Percentiles rank a stretch among this genome's conserved stretches.
phyloP scores from a whole-genome alignment of 2,113 vertebrate species.

The Eudorcas thomsonii region DNA sequence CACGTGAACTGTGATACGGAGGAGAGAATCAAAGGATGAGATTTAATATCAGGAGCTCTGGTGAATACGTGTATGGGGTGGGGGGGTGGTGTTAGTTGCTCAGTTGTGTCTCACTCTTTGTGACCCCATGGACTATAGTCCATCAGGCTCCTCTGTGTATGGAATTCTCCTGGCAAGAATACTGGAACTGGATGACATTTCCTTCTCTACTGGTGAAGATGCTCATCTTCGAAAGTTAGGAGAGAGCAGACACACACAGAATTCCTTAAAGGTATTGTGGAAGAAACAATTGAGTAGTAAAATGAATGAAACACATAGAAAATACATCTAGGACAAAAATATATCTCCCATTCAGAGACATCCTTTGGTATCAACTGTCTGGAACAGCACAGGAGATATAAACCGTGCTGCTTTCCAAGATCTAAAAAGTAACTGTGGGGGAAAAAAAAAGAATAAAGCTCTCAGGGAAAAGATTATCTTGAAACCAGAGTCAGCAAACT shows the following conservation, averaged over 20 bases:
- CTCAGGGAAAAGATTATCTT: not conserved
- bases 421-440: not conserved
- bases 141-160: not conserved
- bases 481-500: not conserved
- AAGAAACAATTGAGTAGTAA: not conserved
- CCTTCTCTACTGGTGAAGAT: not conserved
- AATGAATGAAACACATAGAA: not conserved
- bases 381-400: not conserved
- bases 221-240: not conserved
- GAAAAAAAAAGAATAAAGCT: not conserved
- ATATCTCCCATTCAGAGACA: not conserved
- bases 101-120: not conserved
- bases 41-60: not conserved
- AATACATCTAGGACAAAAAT: not conserved
- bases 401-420: not conserved
- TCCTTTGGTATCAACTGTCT: not conserved
- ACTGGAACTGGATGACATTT: not conserved
- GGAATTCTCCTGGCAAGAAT: not conserved
- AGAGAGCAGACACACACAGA: not conserved
- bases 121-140: not conserved
- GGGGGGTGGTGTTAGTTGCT: not conserved
- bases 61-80: not conserved
- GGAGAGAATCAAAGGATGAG: not conserved
- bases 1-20: fast-evolving
- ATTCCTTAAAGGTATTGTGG: not conserved